Conservation (phyloP, 2,113 vertebrate species). For the Sturnira hondurensis region DNA sequence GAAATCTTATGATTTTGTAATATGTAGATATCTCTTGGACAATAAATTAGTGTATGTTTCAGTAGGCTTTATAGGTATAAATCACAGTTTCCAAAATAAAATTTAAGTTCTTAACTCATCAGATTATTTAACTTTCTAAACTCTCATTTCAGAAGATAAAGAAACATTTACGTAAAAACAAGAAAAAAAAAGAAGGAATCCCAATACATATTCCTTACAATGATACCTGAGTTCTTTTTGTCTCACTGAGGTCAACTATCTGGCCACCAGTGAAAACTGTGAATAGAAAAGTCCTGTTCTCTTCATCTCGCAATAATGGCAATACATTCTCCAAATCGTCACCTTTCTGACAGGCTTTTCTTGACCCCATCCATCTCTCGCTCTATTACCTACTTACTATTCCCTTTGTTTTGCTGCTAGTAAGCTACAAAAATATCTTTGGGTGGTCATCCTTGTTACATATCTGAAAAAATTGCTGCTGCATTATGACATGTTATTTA, state of each 20-base stretch:
- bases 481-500: constrained; percentile 4
- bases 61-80: background rate
- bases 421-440: background rate
- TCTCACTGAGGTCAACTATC: constrained; percentile 34
- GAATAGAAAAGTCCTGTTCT: background rate
- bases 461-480: background rate
- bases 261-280: background rate
- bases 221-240: background rate
- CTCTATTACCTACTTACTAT: background rate
- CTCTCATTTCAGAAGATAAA: background rate
- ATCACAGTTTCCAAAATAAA: constrained; percentile 20
- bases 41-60: background rate
- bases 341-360: background rate
- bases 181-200: background rate
- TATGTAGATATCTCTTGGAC: background rate
- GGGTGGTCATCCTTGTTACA: background rate
- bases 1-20: background rate
- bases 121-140: background rate
- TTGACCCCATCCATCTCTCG: constrained; percentile 16
- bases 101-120: background rate
- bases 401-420: background rate
- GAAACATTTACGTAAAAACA: background rate
- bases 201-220: background rate
- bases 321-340: background rate
- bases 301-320: background rate